Percentiles rank a stretch among this genome's conserved stretches.
phyloP scores from a whole-genome alignment of 2,888 invertebrate species.

The Dolomedes plantarius region DNA sequence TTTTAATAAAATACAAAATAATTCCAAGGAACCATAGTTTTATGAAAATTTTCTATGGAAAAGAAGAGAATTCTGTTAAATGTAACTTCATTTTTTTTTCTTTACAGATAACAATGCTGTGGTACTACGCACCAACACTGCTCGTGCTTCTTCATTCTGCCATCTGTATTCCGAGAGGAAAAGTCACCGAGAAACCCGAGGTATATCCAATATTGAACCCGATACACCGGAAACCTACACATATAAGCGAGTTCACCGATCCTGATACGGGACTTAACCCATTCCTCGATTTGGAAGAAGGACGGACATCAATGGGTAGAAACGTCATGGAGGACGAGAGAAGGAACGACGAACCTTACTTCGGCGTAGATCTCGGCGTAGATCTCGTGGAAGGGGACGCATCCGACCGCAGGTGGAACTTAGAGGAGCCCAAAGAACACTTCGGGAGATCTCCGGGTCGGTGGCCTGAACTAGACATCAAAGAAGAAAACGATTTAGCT shows the following conservation, averaged over 20 bases:
- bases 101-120: background rate
- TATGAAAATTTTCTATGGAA: no score
- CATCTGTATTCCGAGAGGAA: background rate
- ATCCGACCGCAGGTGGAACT: conserved; percentile 4
- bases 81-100: background rate
- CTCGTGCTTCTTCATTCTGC: background rate
- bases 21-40: no score
- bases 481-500: background rate
- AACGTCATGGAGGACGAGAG: conserved; percentile 53
- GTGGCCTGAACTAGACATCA: conserved; percentile 15
- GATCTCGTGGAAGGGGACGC: conserved; percentile 54
- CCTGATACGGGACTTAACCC: conserved; percentile 56
- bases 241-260: conserved; percentile 62
- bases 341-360: conserved; percentile 7
- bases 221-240: conserved; percentile 23
- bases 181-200: conserved; percentile 40
- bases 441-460: conserved; percentile 4
- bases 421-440: conserved; percentile 9
- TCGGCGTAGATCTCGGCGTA: conserved; percentile 42
- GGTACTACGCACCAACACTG: background rate
- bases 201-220: conserved; percentile 12
- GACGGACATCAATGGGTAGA: conserved; percentile 1
- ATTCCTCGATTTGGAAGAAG: conserved; percentile 47
- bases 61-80: no score
- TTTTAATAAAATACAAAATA: no score